These are phyloP conservation scores for Epizoanthus fatuus DNA, from an alignment of 92 coral and sea anemone genomes.

Conservation along the genomic window DNA sequence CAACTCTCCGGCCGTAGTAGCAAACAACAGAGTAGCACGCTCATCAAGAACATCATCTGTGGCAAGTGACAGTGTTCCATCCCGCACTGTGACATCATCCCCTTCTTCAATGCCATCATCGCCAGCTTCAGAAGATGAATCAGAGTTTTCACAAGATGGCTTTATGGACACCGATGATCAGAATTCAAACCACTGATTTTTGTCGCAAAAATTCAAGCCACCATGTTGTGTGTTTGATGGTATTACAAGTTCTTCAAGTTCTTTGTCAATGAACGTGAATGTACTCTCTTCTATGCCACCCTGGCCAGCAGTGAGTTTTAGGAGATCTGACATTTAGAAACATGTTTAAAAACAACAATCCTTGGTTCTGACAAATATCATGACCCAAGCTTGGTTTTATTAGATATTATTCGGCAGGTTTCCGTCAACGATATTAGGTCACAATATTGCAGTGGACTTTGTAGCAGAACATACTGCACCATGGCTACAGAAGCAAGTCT, in stretches of 20 bases:
- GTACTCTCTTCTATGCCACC: too few relatives aligned
- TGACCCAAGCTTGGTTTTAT: too few relatives aligned
- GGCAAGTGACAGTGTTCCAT: slow-evolving; percentile 93
- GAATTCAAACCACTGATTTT: slow-evolving; percentile 76
- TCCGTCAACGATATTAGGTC: too few relatives aligned
- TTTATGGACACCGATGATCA: slow-evolving; percentile 89
- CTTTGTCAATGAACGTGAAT: slow-evolving; percentile 2
- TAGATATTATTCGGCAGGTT: too few relatives aligned
- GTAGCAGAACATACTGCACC: too few relatives aligned
- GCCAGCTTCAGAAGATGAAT: slow-evolving; percentile 90
- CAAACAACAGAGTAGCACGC: slow-evolving; percentile 72
- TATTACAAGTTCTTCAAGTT: too few relatives aligned
- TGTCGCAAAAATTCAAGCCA: background rate
- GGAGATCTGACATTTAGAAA: too few relatives aligned
- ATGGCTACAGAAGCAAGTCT: too few relatives aligned
- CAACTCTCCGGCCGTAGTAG: slow-evolving; percentile 62
- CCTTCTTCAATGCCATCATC: slow-evolving; percentile 97
- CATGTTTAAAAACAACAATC: too few relatives aligned
- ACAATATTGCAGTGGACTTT: too few relatives aligned
- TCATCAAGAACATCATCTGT: slow-evolving; percentile 93
- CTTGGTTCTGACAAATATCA: too few relatives aligned
- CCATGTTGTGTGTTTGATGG: background rate
- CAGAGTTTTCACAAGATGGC: slow-evolving; percentile 95
- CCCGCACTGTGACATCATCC: slow-evolving; percentile 87
- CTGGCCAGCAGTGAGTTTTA: too few relatives aligned